These are phyloP conservation scores for Synchiropus splendidus DNA, from an alignment of 2,113 vertebrate species.

Conservation along the genomic window DNA sequence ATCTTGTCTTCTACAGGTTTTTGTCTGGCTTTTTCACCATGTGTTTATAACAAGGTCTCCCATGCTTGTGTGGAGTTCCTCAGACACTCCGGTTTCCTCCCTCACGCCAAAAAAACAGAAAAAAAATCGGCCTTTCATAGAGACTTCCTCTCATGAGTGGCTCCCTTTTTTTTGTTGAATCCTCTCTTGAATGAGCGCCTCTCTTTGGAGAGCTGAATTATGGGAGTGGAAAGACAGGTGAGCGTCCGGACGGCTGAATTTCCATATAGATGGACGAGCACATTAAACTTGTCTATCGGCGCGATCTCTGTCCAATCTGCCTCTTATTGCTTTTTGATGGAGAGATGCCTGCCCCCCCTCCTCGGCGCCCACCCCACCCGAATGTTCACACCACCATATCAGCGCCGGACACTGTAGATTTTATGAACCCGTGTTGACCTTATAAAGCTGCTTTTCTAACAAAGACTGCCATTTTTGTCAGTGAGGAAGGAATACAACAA, in stretches of 20 bases:
- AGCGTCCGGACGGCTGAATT: constrained; percentile 44
- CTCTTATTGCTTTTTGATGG: constrained; percentile 60
- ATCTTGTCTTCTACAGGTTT: too few species aligned
- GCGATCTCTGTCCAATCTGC: constrained; percentile 42
- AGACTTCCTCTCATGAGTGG: too few species aligned
- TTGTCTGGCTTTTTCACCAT: too few species aligned
- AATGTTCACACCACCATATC: constrained; percentile 28
- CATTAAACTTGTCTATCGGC: constrained; percentile 63
- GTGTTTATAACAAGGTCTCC: too few species aligned
- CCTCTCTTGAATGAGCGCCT: too few species aligned
- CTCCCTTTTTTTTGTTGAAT: too few species aligned
- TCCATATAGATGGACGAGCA: constrained; percentile 71
- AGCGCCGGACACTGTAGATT: constrained; percentile 48
- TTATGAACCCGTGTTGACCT: constrained; percentile 43
- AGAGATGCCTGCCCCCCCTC: constrained; percentile 53
- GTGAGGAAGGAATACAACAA: background rate
- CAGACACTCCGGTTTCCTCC: too few species aligned
- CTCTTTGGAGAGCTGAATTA: too few species aligned
- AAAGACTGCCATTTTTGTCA: constrained; percentile 15
- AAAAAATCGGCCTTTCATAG: too few species aligned
- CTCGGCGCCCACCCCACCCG: constrained; percentile 13
- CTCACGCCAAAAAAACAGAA: too few species aligned
- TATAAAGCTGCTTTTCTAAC: constrained; percentile 36
- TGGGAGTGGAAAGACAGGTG: background rate
- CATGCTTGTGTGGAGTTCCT: too few species aligned